phyloP scores from a whole-genome alignment of 1,140 invertebrate genomes.

The Spodoptera frugiperda region DNA sequence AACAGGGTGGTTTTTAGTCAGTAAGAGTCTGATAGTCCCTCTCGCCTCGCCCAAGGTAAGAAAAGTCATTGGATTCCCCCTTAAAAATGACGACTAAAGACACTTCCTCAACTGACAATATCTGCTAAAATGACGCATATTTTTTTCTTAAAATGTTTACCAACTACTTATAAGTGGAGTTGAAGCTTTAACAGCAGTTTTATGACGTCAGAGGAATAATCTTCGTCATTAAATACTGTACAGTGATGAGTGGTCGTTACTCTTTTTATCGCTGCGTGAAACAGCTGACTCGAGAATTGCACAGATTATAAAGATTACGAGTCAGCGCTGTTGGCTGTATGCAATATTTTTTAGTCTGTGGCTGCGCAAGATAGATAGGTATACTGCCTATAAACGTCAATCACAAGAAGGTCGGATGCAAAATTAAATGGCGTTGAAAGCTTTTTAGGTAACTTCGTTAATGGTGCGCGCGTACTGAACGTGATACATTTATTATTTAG shows the following conservation, averaged over 20 bases:
- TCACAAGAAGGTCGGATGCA: constrained; percentile 10
- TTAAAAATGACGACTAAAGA: background rate
- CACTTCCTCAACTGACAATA: background rate
- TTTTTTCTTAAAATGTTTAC: background rate
- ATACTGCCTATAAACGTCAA: constrained; percentile 9
- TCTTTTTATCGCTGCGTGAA: constrained; percentile 20
- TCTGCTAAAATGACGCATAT: background rate
- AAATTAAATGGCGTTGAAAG: background rate
- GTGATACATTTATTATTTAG: too few species aligned
- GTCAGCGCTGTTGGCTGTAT: background rate
- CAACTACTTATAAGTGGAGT: background rate
- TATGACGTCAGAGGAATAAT: constrained; percentile 30
- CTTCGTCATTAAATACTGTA: constrained; percentile 19
- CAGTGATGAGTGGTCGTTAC: constrained; percentile 24
- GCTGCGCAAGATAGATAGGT: background rate
- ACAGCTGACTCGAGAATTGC: constrained; percentile 30
- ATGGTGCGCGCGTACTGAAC: too few species aligned
- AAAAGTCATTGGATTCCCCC: too few species aligned
- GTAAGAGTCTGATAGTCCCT: too few species aligned
- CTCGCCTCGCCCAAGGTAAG: too few species aligned
- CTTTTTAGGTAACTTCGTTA: background rate
- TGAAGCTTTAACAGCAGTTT: constrained; percentile 25
- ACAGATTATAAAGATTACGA: constrained; percentile 10
- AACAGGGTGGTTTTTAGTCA: too few species aligned
- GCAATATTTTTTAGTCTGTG: background rate